phyloP scores from a whole-genome alignment of 1,140 invertebrate genomes.

The Polypedilum pembai region DNA sequence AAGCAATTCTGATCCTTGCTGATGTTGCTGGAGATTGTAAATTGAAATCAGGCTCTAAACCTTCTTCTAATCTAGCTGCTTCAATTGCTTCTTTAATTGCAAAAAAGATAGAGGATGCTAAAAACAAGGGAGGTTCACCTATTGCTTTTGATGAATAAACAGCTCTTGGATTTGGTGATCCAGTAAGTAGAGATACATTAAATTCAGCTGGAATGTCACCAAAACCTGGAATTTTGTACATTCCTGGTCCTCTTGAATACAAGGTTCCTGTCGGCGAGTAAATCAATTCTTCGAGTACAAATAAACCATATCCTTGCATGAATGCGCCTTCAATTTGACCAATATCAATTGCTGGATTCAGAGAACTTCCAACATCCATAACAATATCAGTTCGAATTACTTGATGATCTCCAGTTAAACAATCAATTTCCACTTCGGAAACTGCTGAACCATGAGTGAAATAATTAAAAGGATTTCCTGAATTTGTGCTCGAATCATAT shows the following conservation, averaged over 20 bases:
- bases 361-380: conserved; percentile 60
- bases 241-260: conserved; percentile 79
- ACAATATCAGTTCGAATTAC: conserved; percentile 59
- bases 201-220: conserved; percentile 84
- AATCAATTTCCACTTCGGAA: conserved; percentile 52
- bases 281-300: conserved; percentile 55
- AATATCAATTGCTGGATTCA: conserved; percentile 64
- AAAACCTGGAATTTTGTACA: conserved; percentile 88
- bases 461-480: conserved; percentile 49
- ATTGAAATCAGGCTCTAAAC: conserved; percentile 53
- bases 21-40: conserved; percentile 83
- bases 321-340: conserved; percentile 68
- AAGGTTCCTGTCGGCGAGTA: conserved; percentile 69
- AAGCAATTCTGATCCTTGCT: conserved; percentile 82
- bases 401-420: conserved; percentile 53
- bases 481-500: conserved; percentile 42
- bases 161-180: conserved; percentile 76
- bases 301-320: conserved; percentile 58
- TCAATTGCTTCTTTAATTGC: conserved; percentile 85
- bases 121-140: conserved; percentile 89
- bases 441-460: conserved; percentile 50
- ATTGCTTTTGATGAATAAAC: conserved; percentile 96
- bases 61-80: conserved; percentile 64
- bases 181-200: conserved; percentile 88
- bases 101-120: conserved; percentile 78